Evolutionary conservation across 2,113 vertebrate genomes (phyloP), one percentile per base, ranked within the genome.

Genomic region (human (Homo sapiens)): DNA sequence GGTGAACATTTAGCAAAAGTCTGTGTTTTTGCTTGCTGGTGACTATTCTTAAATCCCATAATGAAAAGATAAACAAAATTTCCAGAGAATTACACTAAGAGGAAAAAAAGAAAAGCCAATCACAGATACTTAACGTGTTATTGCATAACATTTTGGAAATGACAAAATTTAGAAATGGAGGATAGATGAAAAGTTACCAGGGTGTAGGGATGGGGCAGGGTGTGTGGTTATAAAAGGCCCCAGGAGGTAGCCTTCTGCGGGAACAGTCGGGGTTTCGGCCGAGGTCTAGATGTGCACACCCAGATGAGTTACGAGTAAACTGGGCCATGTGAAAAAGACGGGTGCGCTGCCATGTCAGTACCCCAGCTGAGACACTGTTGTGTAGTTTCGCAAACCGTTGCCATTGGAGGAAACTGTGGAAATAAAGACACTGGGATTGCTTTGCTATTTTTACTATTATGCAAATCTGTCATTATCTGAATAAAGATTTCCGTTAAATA

Each of bases 291-390:
- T 13, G 4, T 14, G 30, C 66, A 68, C 66, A 68, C 66, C n/a
- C 27, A 64, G 27, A 3, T 5, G 5, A 48, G 59, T 11, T 35
- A 8, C 2, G 20, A 23, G 30, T 66, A 64, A 30, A 16, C 10
- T n/a, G 32, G 70, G 18, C 50, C 1, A 2, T 16, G 27, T n/a
- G 78, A 32, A 2, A 12, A 12, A 25, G 50, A 11, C 2, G 5
- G 35, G 16, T 10, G 18, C 12, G 1, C 13, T 25, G 1, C 18
- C 17, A 0, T 40, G 43, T 76, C 32, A 10, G 1, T 18, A 8
- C 57, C 43, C 64, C 32, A 11, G 20, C 2, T 3, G 17, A 3
- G 59, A 4, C n/a, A 2, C 82, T 22, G 17, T 4, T 57, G 6
- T 25, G 0, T 32, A 1, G 12, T 57, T 55, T 25, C 20, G 13